Evolutionary conservation across 2,797 vertebrate species (phyloP), one percentile per base, ranked within the genome.

Genomic region (Steatocranus sp.): DNA sequence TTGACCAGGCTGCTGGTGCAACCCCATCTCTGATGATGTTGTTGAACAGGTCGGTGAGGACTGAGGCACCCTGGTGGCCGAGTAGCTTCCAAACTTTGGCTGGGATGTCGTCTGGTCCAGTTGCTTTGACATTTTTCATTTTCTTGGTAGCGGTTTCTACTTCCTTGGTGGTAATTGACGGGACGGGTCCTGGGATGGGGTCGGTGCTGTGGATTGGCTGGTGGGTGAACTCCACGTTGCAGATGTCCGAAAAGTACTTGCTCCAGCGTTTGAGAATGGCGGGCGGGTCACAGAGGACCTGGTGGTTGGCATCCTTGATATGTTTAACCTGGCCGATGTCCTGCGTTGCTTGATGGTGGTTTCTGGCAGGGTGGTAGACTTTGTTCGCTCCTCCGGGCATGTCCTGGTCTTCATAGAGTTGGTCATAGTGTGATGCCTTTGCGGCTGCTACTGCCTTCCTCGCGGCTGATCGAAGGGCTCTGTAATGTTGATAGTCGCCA

Each of bases 171-270:
- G 49, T 12, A 51, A 51, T 23, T 51, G 50, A 12, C 1, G 50
- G 50, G 20, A 51, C 12, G 11, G 49, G 49, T 12, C 7, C 49
- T 23, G 11, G 49, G 49, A 51, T 0, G 1, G 11, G 1, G 1
- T 51, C 1, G 6, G 49, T 51, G 50, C 50, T 51, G 49, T 23
- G 49, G 49, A 51, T 23, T 50, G 49, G 49, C 49, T 51, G 50
- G 50, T 51, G 20, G 11, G 0, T 20, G 3, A 51, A 51, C 50
- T 51, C 0, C 0, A 51, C 12, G 50, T 51, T 12, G 6, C 11
- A 51, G 20, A 51, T 51, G 23, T 23, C 50, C 0, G 3, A 51
- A 51, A 23, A 51, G 50, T 20, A 23, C 11, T 51, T 51, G 50
- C 50, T 51, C 11, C 20, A 51, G 23, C 23, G 50, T 51, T 23